A percentile compares a stretch with the other conserved stretches of the same genome.
phyloP scores from a whole-genome alignment of 1,140 invertebrate genomes.

The Drosophila insularis region DNA sequence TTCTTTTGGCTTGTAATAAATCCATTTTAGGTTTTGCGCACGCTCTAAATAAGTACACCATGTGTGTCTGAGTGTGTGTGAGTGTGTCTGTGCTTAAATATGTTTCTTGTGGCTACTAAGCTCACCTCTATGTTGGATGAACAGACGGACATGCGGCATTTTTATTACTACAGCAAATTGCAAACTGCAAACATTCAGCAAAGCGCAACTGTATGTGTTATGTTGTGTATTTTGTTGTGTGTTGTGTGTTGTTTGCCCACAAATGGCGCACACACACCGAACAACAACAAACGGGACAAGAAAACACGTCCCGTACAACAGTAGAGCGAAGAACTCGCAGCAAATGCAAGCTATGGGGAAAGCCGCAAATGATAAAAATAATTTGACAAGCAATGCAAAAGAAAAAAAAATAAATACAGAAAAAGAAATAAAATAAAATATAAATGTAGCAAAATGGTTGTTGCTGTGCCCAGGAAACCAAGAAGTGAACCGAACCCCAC shows the following conservation, averaged over 20 bases:
- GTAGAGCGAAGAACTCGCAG: not conserved
- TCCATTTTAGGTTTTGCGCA: not conserved
- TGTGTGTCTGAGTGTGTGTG: not conserved
- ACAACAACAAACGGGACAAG: constrained; percentile 12
- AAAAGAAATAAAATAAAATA: constrained; percentile 1
- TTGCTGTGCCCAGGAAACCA: constrained; percentile 1
- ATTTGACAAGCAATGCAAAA: constrained; percentile 52
- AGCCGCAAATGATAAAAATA: constrained; percentile 38
- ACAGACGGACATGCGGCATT: constrained; percentile 54
- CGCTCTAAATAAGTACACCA: not conserved
- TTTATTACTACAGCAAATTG: constrained; percentile 53
- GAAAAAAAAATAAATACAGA: constrained; percentile 3
- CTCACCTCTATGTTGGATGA: constrained; percentile 28
- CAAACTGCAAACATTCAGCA: constrained; percentile 7
- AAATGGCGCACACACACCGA: constrained; percentile 40
- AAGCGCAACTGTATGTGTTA: constrained; percentile 14
- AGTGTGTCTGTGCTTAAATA: not conserved
- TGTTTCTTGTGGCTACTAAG: constrained; percentile 3
- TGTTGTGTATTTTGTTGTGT: constrained; percentile 12
- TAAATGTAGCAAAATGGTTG: constrained; percentile 49
- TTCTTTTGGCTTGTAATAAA: not conserved
- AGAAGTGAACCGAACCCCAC: not conserved
- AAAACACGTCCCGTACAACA: constrained; percentile 55
- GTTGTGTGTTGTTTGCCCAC: constrained; percentile 37
- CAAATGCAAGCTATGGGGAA: constrained; percentile 18